Base-by-base conservation (phyloP, 2,797 vertebrate genomes). In the Microctenopoma steveboyesi region DNA sequence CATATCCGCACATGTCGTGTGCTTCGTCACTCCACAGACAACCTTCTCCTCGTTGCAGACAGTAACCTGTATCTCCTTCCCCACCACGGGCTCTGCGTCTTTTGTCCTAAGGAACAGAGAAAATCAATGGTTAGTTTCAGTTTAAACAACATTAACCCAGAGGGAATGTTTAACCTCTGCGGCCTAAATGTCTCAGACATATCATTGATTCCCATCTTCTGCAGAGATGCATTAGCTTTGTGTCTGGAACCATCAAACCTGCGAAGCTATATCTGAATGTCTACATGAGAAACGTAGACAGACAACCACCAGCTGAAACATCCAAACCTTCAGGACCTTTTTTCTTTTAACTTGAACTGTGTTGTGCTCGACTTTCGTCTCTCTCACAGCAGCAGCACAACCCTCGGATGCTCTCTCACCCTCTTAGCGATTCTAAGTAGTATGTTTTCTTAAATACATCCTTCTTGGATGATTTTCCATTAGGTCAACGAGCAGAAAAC, bases 1-100 rank as follows among this genome's bases (percentile, higher is more conserved):
- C 82, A 99, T 89, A 70, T 99, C 95, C 0, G 91, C 84, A 12
- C 96, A 97, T 4, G 96, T 98, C 0, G 98, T 99, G 72, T 95
- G 96, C 79, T 97, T 99, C 5, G 96, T 97, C 35, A 99, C 89
- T 9, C 97, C 97, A 52, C 95, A 97, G 28, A 99, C 95, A 28
- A 96, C 94, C 87, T 99, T 99, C 78, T 99, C 97, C 81, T 98
- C 97, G n/a, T 94, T 93, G 86, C 95, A 96, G 77, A 98, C 96
- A 68, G 93, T 95, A 37, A 99, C 95, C 61, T 96, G 95, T 62
- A 99, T 96, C 92, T 98, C 96, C 68, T 94, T 96, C 33, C 95
- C 95, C 15, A 92, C 71, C n/a, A 78, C 91, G 39, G 94, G 91
- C 71, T 95, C 94, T 75, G 93, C 92, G 43, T 94, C 93, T 82